phyloP scores from a whole-genome alignment of 2,113 vertebrate species.

The Cyprinus carpio region DNA sequence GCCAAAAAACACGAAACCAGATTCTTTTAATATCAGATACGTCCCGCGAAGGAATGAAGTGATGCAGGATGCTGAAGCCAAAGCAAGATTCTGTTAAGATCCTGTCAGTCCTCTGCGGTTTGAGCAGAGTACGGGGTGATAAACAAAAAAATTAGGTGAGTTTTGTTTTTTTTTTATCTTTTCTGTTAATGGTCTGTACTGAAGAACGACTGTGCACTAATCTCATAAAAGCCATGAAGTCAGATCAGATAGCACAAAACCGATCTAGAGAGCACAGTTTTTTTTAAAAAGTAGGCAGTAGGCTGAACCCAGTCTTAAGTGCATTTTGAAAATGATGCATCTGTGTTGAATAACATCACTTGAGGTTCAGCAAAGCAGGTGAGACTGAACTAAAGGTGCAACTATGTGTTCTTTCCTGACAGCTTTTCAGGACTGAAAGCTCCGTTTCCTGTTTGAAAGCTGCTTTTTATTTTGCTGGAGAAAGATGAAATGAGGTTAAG shows the following conservation, averaged over 20 bases:
- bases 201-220: conserved; percentile 59
- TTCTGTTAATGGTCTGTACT: conserved; percentile 60
- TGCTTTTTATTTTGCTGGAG: background rate
- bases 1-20: conserved; percentile 12
- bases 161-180: conserved; percentile 64
- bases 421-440: conserved; percentile 33
- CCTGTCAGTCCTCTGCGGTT: conserved; percentile 21
- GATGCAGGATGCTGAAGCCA: background rate
- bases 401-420: conserved; percentile 30
- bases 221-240: conserved; percentile 61
- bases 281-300: conserved; percentile 20
- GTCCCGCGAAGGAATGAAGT: background rate
- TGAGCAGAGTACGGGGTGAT: conserved; percentile 40
- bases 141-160: conserved; percentile 51
- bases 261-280: conserved; percentile 23
- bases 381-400: conserved; percentile 8
- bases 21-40: conserved; percentile 25
- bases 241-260: conserved; percentile 58
- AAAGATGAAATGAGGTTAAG: conserved; percentile 35
- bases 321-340: conserved; percentile 27
- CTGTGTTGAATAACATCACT: conserved; percentile 8
- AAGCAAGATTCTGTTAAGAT: conserved; percentile 34
- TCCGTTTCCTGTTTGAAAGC: conserved; percentile 29
- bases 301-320: background rate
- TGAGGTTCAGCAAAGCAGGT: background rate